Percentiles rank a stretch among this genome's conserved stretches.
phyloP scores from a whole-genome alignment of 2,797 vertebrate genomes.

The Peromyscus melanophrys region DNA sequence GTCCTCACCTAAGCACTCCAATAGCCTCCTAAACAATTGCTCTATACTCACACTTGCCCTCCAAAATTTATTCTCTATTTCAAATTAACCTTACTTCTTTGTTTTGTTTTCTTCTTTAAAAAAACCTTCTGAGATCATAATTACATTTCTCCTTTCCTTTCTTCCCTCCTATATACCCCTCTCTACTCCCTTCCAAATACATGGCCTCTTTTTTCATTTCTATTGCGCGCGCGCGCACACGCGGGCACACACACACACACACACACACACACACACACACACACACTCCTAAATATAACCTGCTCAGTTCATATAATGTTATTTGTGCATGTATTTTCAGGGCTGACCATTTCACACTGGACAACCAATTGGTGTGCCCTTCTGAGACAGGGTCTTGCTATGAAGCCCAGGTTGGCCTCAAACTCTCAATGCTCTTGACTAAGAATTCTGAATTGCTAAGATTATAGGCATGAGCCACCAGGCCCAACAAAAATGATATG shows the following conservation, averaged over 20 bases:
- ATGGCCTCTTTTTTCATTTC: background rate
- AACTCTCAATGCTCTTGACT: background rate
- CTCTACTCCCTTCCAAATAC: background rate
- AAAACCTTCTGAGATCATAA: background rate
- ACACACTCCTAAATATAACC: too few relatives aligned
- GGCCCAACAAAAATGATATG: background rate
- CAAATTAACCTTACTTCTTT: background rate
- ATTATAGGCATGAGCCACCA: background rate
- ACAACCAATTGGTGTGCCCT: background rate
- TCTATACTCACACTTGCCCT: background rate
- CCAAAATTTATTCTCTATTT: background rate
- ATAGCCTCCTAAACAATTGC: background rate
- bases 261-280: accelerated
- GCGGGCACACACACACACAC: too few relatives aligned
- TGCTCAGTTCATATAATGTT: too few relatives aligned
- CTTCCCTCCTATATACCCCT: background rate
- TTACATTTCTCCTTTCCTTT: background rate
- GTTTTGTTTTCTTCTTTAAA: background rate
- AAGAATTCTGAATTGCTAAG: background rate
- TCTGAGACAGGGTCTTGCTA: background rate
- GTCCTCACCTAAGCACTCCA: background rate
- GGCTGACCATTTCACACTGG: background rate
- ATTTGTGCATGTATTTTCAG: background rate
- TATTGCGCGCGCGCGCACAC: background rate
- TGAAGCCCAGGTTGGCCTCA: background rate